phyloP scores from a whole-genome alignment of 2,888 invertebrate genomes.

The Sicus ferrugineus region DNA sequence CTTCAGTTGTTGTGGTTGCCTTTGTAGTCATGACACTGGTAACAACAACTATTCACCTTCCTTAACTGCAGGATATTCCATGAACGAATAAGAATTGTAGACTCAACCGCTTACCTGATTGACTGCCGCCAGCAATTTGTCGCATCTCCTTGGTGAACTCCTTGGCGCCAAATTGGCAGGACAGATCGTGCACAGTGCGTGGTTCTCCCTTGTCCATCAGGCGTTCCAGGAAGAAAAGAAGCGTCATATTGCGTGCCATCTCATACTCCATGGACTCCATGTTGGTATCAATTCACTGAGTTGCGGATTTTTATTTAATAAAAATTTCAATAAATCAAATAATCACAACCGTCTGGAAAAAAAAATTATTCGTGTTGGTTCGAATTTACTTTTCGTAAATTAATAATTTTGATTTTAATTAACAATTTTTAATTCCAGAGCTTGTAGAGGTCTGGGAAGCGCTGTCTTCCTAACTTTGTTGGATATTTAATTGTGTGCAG shows the following conservation, averaged over 20 bases:
- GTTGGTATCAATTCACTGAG: slow-evolving; percentile 18
- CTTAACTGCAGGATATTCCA: too few species aligned
- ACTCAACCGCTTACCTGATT: slow-evolving; percentile 75
- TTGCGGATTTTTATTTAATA: slow-evolving; percentile 5
- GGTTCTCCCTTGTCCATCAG: slow-evolving; percentile 95
- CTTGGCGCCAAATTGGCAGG: slow-evolving; percentile 98
- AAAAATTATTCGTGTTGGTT: background rate
- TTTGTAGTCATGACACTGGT: too few species aligned
- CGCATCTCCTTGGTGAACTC: slow-evolving; percentile 99
- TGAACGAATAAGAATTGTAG: background rate
- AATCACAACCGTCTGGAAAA: background rate
- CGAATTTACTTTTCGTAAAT: background rate
- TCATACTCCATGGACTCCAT: slow-evolving; percentile 97
- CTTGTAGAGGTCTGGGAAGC: background rate
- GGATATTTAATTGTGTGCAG: background rate
- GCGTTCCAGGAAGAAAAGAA: slow-evolving; percentile 98
- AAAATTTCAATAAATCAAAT: background rate
- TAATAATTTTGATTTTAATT: background rate
- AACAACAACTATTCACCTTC: too few species aligned
- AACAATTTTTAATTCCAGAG: too few species aligned
- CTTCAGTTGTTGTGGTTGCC: too few species aligned
- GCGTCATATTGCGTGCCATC: slow-evolving; percentile 91
- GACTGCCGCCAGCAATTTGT: slow-evolving; percentile 93
- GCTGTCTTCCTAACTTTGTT: background rate
- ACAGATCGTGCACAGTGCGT: slow-evolving; percentile 94